Percentiles rank a stretch among this genome's conserved stretches.
Conservation (phyloP, 2,888 invertebrate genomes). For the Tuta absoluta region DNA sequence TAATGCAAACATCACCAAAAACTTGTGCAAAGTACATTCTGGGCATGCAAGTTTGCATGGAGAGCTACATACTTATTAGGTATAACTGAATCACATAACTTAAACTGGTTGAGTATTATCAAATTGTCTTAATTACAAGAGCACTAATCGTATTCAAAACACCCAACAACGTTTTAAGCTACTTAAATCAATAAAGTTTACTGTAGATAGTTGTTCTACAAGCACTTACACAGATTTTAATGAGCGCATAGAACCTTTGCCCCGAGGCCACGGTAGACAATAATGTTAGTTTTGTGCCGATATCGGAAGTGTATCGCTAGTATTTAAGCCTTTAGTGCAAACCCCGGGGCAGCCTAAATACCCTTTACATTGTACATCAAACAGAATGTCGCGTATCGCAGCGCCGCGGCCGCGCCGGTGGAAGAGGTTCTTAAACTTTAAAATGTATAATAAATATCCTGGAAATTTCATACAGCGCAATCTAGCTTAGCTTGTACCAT, state of each 20-base stretch:
- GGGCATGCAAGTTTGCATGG: too few species aligned
- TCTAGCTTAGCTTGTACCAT: too few species aligned
- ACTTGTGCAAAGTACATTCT: too few species aligned
- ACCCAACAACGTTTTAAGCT: background rate
- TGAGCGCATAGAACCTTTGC: background rate
- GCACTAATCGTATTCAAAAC: too few species aligned
- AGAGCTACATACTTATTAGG: too few species aligned
- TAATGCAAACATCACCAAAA: too few species aligned
- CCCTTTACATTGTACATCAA: slow-evolving; percentile 39
- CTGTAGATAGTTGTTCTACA: background rate
- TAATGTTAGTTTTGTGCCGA: slow-evolving; percentile 14
- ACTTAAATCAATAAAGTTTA: background rate
- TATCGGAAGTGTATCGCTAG: slow-evolving; percentile 23
- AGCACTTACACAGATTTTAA: slow-evolving; percentile 4
- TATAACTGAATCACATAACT: too few species aligned
- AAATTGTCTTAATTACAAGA: too few species aligned
- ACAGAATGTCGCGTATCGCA: slow-evolving; percentile 42
- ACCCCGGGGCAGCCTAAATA: slow-evolving; percentile 16
- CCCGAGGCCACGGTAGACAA: background rate
- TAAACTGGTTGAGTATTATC: too few species aligned
- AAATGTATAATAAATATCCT: too few species aligned
- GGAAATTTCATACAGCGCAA: too few species aligned
- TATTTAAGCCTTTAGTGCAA: slow-evolving; percentile 23
- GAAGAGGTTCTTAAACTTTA: background rate
- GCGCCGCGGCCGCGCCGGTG: slow-evolving; percentile 23